phyloP scores from a whole-genome alignment of 2,888 invertebrate genomes.

The Tenthredo notha region DNA sequence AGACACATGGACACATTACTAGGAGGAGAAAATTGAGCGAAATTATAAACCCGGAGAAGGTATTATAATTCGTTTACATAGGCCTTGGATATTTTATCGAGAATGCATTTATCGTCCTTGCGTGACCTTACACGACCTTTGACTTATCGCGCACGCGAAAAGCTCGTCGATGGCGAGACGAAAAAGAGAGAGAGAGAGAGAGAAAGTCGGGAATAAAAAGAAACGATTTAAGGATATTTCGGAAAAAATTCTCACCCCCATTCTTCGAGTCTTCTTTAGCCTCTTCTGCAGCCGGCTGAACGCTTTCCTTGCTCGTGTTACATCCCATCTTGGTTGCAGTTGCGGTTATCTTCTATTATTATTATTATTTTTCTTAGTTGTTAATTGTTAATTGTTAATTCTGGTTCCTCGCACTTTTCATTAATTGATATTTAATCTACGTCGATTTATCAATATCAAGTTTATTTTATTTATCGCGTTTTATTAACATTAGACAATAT shows the following conservation, averaged over 20 bases:
- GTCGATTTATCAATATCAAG: not conserved
- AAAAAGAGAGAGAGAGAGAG: not conserved
- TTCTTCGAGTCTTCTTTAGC: constrained; percentile 74
- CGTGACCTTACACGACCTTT: constrained; percentile 43
- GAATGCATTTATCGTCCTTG: constrained; percentile 39
- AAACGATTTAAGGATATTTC: not conserved
- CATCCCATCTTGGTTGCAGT: constrained; percentile 80
- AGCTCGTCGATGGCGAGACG: not conserved
- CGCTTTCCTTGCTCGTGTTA: constrained; percentile 82
- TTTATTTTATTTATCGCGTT: not conserved
- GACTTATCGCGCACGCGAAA: constrained; percentile 28
- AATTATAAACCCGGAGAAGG: too few relatives aligned
- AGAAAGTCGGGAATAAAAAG: not conserved
- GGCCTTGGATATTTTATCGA: not conserved
- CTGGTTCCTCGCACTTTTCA: not conserved
- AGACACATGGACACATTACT: not conserved
- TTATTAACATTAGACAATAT: constrained; percentile 1
- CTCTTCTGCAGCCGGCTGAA: constrained; percentile 74
- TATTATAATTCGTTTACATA: too few relatives aligned
- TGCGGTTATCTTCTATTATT: constrained; percentile 12
- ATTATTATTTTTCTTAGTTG: not conserved
- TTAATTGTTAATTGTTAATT: too few relatives aligned
- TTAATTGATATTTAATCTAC: not conserved
- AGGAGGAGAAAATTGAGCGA: not conserved
- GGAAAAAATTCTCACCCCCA: constrained; percentile 69